These are phyloP conservation scores for Agrotis exclamationis DNA, from an alignment of 2,888 invertebrate species.

Conservation along the genomic window DNA sequence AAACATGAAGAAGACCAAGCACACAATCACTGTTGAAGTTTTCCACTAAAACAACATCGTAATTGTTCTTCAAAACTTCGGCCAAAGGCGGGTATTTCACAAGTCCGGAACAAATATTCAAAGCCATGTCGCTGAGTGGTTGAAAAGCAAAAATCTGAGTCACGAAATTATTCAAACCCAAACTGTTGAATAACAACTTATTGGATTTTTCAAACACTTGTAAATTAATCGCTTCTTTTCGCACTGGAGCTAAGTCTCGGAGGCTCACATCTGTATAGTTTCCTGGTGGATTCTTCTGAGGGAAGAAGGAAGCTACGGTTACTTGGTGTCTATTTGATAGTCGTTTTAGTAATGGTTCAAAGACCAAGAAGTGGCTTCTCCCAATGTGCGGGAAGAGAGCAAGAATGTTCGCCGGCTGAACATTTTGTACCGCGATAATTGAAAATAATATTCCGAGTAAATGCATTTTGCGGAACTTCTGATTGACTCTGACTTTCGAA, in stretches of 20 bases:
- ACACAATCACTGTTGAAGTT: slow-evolving; percentile 92
- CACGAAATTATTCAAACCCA: slow-evolving; percentile 74
- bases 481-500: slow-evolving; percentile 7
- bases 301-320: slow-evolving; percentile 91
- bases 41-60: slow-evolving; percentile 92
- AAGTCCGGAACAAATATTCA: slow-evolving; percentile 78
- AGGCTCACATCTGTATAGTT: slow-evolving; percentile 84
- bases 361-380: slow-evolving; percentile 92
- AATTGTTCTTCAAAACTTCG: slow-evolving; percentile 82
- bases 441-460: slow-evolving; percentile 24
- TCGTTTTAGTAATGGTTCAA: slow-evolving; percentile 88
- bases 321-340: slow-evolving; percentile 91
- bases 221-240: slow-evolving; percentile 79
- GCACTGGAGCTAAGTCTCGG: slow-evolving; percentile 76
- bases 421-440: slow-evolving; percentile 70
- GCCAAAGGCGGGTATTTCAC: slow-evolving; percentile 78
- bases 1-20: slow-evolving; percentile 90
- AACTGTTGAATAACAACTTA: slow-evolving; percentile 62
- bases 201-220: slow-evolving; percentile 73
- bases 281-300: slow-evolving; percentile 82
- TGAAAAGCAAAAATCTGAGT: slow-evolving; percentile 74
- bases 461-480: slow-evolving; percentile 32
- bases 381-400: slow-evolving; percentile 91
- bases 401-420: slow-evolving; percentile 85
- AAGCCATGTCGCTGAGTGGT: slow-evolving; percentile 76